Conservation (phyloP, 2,797 vertebrate species). For the Micrastur ruficollis region DNA sequence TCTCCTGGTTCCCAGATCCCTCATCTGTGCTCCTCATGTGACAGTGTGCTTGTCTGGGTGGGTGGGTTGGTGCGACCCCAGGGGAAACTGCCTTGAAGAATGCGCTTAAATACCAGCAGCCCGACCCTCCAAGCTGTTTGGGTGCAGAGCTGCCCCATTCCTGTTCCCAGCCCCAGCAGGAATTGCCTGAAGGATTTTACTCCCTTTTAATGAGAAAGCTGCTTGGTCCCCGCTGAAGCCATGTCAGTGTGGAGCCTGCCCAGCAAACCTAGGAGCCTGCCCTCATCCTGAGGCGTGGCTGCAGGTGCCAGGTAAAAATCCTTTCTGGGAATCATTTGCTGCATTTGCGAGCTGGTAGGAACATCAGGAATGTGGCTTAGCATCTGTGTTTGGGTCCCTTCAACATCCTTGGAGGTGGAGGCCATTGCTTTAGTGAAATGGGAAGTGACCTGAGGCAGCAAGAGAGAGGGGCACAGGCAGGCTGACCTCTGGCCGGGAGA, state of each 20-base stretch:
- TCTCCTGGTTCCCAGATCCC: too few species aligned
- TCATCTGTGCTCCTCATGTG: fast-evolving
- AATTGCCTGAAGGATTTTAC: background rate
- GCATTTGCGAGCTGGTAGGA: background rate
- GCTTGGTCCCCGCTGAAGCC: background rate
- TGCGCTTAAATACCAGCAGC: fast-evolving
- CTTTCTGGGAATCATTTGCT: too few species aligned
- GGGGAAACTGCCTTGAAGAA: background rate
- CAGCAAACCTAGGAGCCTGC: background rate
- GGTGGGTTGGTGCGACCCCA: background rate
- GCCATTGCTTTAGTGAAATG: background rate
- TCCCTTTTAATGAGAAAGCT: background rate
- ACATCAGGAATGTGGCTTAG: background rate
- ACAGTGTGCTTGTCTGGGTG: background rate
- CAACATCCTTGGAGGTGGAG: background rate
- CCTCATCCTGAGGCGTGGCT: fast-evolving
- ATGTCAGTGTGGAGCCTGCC: background rate
- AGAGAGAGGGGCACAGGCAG: background rate
- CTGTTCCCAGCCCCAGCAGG: background rate
- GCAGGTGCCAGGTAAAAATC: too few species aligned
- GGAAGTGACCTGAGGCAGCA: background rate
- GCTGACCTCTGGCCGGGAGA: background rate
- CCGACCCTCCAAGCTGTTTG: background rate
- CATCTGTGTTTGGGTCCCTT: background rate
- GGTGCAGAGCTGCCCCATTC: background rate